phyloP scores from a whole-genome alignment of 1,140 invertebrate genomes.

The Drosophila funebris region DNA sequence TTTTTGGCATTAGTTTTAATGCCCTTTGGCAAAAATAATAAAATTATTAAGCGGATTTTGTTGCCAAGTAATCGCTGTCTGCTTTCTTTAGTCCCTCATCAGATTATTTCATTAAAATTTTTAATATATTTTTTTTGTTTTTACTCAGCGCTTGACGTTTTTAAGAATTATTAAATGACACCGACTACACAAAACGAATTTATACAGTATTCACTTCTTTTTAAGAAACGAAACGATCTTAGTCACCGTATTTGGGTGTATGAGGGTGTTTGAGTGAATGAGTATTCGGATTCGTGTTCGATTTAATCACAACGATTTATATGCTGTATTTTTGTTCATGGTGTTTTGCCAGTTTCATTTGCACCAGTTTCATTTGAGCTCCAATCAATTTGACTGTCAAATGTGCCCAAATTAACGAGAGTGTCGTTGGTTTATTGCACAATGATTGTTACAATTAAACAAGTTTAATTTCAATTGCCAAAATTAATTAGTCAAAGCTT shows the following conservation, averaged over 20 bases:
- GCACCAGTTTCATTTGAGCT: constrained; percentile 47
- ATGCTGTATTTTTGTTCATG: constrained; percentile 14
- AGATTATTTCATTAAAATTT: constrained; percentile 65
- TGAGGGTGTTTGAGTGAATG: neutral
- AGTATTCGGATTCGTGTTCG: constrained; percentile 7
- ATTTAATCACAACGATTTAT: constrained; percentile 41
- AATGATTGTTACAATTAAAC: constrained; percentile 11
- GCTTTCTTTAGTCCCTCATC: neutral
- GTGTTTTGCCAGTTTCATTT: constrained; percentile 36
- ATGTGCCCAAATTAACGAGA: neutral
- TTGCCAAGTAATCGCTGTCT: constrained; percentile 31
- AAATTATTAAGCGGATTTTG: constrained; percentile 11
- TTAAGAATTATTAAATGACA: constrained; percentile 65
- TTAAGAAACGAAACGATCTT: constrained; percentile 44
- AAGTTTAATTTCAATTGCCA: constrained; percentile 4
- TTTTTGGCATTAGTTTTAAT: constrained; percentile 63
- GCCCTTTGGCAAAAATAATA: constrained; percentile 48
- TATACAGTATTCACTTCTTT: constrained; percentile 53
- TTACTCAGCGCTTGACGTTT: neutral
- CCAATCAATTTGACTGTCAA: constrained; percentile 28
- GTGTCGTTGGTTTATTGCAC: constrained; percentile 8
- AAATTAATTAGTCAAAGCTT: constrained; percentile 2
- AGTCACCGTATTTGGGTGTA: constrained; percentile 51
- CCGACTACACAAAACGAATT: constrained; percentile 30
- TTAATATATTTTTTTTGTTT: constrained; percentile 21